phyloP scores from a whole-genome alignment of 2,113 vertebrate species.

The Meriones unguiculatus region DNA sequence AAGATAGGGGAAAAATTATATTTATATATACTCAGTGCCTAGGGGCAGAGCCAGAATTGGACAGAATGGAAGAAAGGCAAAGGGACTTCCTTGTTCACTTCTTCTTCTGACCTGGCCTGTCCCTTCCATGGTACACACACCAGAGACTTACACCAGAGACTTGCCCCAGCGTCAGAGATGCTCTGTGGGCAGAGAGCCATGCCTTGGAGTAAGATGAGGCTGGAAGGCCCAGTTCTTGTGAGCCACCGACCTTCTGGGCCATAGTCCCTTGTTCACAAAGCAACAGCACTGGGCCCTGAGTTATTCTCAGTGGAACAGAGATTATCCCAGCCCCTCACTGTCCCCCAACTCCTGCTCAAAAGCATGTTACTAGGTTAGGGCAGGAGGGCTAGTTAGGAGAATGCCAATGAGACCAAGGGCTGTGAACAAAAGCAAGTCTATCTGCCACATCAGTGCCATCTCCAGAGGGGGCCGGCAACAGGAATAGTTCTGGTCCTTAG shows the following conservation, averaged over 20 bases:
- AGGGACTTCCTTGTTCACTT: not conserved
- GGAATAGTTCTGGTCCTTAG: not conserved
- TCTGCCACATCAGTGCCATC: not conserved
- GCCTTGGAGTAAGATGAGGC: not conserved
- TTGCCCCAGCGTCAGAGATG: not conserved
- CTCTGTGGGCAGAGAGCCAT: not conserved
- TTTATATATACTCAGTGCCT: not conserved
- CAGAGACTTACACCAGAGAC: not conserved
- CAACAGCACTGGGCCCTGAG: accelerated
- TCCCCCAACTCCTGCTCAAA: not conserved
- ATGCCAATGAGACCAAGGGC: not conserved
- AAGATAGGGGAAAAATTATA: not conserved
- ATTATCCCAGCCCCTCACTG: not conserved
- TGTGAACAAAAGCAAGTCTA: too few species aligned
- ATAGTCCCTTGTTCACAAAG: not conserved
- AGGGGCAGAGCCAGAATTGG: not conserved
- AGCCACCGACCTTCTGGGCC: not conserved
- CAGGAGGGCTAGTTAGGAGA: not conserved
- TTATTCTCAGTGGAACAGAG: not conserved
- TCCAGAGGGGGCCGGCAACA: not conserved
- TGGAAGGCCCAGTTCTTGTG: not conserved
- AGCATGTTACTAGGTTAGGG: not conserved
- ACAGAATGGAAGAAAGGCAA: not conserved
- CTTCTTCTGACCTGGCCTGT: not conserved
- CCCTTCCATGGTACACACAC: not conserved